Conservation (phyloP, 2,797 vertebrate species). For the Otolemur crassicaudatus region DNA sequence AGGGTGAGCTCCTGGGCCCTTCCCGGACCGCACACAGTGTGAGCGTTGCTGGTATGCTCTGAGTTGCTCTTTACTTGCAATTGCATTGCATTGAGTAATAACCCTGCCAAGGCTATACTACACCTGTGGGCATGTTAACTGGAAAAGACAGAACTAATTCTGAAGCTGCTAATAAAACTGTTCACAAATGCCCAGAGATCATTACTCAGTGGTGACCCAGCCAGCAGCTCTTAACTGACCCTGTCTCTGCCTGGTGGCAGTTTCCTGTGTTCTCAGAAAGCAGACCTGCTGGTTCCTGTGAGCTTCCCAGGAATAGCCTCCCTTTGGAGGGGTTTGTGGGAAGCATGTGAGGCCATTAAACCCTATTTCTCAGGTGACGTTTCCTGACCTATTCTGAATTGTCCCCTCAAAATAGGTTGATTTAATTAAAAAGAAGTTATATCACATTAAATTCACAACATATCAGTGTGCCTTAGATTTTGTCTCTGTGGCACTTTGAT, state of each 20-base stretch:
- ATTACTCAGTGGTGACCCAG: background rate
- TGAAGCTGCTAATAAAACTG: background rate
- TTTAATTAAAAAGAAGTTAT: background rate
- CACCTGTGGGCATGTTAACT: background rate
- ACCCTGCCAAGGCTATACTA: background rate
- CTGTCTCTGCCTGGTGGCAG: background rate
- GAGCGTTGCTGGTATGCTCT: background rate
- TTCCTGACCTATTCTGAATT: constrained; percentile 26
- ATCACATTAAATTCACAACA: background rate
- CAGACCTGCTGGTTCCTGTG: background rate
- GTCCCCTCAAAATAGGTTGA: background rate
- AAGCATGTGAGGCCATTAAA: background rate
- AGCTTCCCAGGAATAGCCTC: background rate
- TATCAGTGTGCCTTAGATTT: background rate
- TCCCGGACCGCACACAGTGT: background rate
- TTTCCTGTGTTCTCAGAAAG: background rate
- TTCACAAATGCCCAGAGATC: background rate
- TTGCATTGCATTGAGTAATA: background rate
- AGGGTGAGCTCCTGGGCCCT: background rate
- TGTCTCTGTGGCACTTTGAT: background rate
- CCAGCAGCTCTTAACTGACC: background rate
- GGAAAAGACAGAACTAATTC: background rate
- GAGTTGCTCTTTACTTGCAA: background rate
- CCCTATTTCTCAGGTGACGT: background rate
- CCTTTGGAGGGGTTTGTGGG: background rate